Conservation (phyloP, 2,888 invertebrate genomes). For the Hirtodrosophila alboralis region DNA sequence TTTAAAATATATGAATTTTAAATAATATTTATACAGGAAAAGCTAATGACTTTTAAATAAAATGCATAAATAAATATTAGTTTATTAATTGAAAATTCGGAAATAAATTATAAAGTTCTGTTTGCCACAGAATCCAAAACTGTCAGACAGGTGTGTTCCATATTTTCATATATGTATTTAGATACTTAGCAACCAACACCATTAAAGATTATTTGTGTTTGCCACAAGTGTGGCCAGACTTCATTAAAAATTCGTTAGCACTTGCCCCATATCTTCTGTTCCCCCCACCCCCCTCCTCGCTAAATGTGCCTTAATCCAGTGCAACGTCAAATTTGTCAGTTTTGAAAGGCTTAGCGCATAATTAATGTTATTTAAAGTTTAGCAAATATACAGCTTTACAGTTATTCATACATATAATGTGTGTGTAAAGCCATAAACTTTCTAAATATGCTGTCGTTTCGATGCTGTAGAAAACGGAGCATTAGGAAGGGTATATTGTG, state of each 20-base stretch:
- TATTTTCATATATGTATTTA: constrained; percentile 14
- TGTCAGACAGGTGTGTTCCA: constrained; percentile 12
- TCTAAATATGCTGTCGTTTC: constrained; percentile 54
- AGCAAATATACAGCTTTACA: constrained; percentile 13
- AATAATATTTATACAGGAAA: too few relatives aligned
- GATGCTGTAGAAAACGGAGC: constrained; percentile 3
- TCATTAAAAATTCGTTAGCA: constrained; percentile 52
- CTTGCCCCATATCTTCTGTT: constrained; percentile 10
- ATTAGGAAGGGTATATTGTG: constrained; percentile 10
- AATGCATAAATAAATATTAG: too few relatives aligned
- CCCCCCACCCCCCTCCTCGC: constrained; percentile 26
- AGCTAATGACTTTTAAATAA: too few relatives aligned
- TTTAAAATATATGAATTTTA: too few relatives aligned
- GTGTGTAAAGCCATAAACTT: constrained; percentile 49
- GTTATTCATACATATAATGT: constrained; percentile 13
- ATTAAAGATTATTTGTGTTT: constrained; percentile 8
- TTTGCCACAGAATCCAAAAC: constrained; percentile 7
- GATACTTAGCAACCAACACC: too few relatives aligned
- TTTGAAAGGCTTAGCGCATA: constrained; percentile 54
- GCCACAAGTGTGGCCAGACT: constrained; percentile 43
- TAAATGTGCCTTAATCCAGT: constrained; percentile 56
- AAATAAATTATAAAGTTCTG: too few relatives aligned
- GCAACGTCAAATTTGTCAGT: constrained; percentile 56
- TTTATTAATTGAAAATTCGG: too few relatives aligned
- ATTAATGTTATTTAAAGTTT: constrained; percentile 62